A percentile compares a stretch with the other conserved stretches of the same genome.
phyloP scores from a whole-genome alignment of 2,113 vertebrate genomes.

The Nycticorax nycticorax region DNA sequence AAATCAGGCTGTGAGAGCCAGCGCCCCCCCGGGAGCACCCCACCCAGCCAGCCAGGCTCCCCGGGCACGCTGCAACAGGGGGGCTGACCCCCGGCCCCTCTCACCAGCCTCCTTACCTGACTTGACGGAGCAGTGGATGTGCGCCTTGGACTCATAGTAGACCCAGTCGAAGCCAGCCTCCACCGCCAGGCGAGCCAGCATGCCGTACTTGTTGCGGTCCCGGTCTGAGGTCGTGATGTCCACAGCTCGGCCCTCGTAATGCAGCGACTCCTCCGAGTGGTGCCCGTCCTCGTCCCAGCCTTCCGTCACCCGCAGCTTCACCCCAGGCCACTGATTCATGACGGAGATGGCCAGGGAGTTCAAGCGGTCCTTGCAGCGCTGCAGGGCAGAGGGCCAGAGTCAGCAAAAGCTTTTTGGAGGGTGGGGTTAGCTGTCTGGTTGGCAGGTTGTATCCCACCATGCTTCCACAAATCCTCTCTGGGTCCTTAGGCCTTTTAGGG shows the following conservation, averaged over 20 bases:
- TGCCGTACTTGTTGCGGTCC: slow-evolving; percentile 90
- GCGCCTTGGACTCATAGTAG: slow-evolving; percentile 91
- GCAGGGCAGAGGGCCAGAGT: not conserved
- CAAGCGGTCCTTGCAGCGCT: slow-evolving; percentile 98
- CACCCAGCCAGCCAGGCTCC: not conserved
- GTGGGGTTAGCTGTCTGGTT: not conserved
- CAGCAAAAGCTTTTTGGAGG: not conserved
- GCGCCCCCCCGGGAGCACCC: not conserved
- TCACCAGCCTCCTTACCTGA: slow-evolving; percentile 82
- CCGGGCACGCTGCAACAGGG: rapidly evolving
- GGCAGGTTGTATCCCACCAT: not conserved
- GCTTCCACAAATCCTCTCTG: not conserved
- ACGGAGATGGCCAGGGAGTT: slow-evolving; percentile 96
- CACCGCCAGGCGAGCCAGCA: slow-evolving; percentile 89
- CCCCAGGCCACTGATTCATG: slow-evolving; percentile 92
- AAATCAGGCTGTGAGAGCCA: not conserved
- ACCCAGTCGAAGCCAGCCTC: slow-evolving; percentile 96
- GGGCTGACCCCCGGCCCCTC: not conserved
- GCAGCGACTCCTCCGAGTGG: slow-evolving; percentile 89
- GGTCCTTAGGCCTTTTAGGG: not conserved
- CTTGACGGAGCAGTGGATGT: slow-evolving; percentile 94
- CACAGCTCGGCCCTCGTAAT: slow-evolving; percentile 90
- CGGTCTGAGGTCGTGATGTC: slow-evolving; percentile 94
- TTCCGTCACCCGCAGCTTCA: slow-evolving; percentile 91
- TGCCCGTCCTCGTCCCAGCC: slow-evolving; percentile 94